Base-by-base conservation (phyloP, 2,113 vertebrate species). In the Phaethon lepturus region DNA sequence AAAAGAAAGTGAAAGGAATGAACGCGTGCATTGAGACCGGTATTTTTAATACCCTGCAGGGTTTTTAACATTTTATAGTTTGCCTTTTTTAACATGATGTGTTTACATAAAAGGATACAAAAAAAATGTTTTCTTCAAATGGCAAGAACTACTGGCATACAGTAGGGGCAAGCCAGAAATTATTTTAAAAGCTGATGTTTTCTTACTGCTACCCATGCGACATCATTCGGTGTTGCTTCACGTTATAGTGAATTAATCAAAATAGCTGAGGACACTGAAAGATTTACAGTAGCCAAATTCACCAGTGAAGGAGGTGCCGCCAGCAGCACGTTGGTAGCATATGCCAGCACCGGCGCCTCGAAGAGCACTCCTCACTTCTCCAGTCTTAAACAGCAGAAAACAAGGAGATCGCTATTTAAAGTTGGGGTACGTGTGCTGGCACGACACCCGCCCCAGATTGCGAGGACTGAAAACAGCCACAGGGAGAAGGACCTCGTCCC, bases 1-100 rank as follows among this genome's bases (percentile, higher is more conserved):
- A 96, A 96, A 93, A 96, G 86, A 97, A 95, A 96, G 89, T 79
- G 71, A 96, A 97, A 94, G 96, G 69, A 92, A 23, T 45, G 89
- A 96, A 90, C 95, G 82, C 88, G 66, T 88, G 93, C 74, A 85
- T 13, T 22, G 90, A 93, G 71, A 60, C 77, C 1, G 0, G 72
- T 94, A 76, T 86, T 95, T 95, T 90, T 95, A 94, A 96, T 91
- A 87, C 95, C 94, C 96, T 90, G 88, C 74, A 95, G 75, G 84
- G 77, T 87, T 92, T 71, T 79, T 77, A 94, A 69, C 86, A 15
- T 60, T 85, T 93, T 91, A 94, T 90, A 87, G 85, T 94, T 95
- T 94, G 77, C 79, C 84, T 93, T 95, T 92, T 96, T 95, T 79
- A 73, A 58, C 88, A 80, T 7, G 6, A 84, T 90, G 38, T 93